These are phyloP conservation scores for Netelia melanura DNA, from an alignment of 2,888 invertebrate genomes.

Conservation along the genomic window DNA sequence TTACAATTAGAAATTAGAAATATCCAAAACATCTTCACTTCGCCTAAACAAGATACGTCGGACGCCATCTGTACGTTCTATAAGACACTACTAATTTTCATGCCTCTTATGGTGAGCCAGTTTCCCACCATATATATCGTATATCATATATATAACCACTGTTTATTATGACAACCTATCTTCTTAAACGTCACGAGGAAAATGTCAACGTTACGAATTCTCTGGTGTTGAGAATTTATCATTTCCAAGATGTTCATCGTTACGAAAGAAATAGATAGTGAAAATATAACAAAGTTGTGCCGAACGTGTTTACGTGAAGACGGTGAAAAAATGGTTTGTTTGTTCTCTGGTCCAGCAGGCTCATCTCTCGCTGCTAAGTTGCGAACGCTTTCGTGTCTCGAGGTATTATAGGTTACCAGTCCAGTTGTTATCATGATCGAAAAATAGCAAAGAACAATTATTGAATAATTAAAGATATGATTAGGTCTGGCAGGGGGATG, in stretches of 20 bases:
- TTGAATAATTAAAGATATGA: slow-evolving; percentile 26
- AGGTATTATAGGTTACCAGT: slow-evolving; percentile 73
- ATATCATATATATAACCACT: too few relatives aligned
- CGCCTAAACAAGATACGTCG: too few relatives aligned
- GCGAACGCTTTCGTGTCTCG: slow-evolving; percentile 82
- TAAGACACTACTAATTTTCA: too few relatives aligned
- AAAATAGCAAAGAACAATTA: neutral
- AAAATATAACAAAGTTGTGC: slow-evolving; percentile 83
- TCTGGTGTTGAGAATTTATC: neutral
- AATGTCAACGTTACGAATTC: slow-evolving; percentile 36
- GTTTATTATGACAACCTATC: too few relatives aligned
- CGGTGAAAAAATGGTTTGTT: slow-evolving; percentile 82
- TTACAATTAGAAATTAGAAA: too few relatives aligned
- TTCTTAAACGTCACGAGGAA: slow-evolving; percentile 4
- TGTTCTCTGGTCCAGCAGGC: slow-evolving; percentile 82
- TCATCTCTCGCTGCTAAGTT: slow-evolving; percentile 83
- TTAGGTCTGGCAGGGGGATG: slow-evolving; percentile 83
- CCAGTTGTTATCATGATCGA: neutral
- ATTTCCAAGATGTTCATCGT: slow-evolving; percentile 81
- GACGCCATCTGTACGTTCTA: too few relatives aligned
- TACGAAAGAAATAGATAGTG: slow-evolving; percentile 82
- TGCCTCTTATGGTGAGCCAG: too few relatives aligned
- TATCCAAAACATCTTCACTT: too few relatives aligned
- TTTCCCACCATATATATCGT: too few relatives aligned
- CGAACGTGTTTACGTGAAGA: slow-evolving; percentile 83